phyloP scores from a whole-genome alignment of 2,113 vertebrate genomes.

The Forbesichthys papilliferus region DNA sequence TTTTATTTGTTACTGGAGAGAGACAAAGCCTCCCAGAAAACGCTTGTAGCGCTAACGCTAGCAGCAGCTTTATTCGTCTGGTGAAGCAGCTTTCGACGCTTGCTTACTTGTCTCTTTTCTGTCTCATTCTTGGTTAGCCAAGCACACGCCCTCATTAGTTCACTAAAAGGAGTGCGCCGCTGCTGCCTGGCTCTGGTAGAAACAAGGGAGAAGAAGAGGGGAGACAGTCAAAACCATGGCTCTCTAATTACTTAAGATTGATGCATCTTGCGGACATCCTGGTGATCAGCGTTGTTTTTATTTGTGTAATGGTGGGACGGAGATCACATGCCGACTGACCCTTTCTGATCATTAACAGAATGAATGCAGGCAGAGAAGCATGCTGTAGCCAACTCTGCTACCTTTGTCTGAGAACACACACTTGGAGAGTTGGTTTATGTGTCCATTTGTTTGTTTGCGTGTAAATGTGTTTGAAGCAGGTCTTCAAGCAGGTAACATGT shows the following conservation, averaged over 20 bases:
- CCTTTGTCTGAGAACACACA: conserved; percentile 36
- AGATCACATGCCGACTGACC: conserved; percentile 69
- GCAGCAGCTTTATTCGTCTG: conserved; percentile 54
- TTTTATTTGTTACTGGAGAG: conserved; percentile 28
- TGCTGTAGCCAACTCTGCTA: conserved; percentile 33
- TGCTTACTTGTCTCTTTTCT: conserved; percentile 60
- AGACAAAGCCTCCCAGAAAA: conserved; percentile 27
- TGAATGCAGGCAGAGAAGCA: conserved; percentile 57
- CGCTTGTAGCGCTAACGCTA: conserved; percentile 22
- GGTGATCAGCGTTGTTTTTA: conserved; percentile 76
- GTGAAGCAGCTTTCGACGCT: conserved; percentile 34
- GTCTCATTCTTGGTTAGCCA: conserved; percentile 67
- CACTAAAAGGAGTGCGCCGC: conserved; percentile 57
- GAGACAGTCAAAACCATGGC: conserved; percentile 57
- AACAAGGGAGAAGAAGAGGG: conserved; percentile 46
- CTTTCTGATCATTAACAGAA: conserved; percentile 72
- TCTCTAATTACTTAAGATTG: conserved; percentile 72
- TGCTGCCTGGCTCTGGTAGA: conserved; percentile 44
- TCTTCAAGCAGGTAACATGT: not conserved
- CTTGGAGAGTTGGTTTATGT: conserved; percentile 36
- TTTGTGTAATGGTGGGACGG: conserved; percentile 72
- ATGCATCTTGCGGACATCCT: conserved; percentile 67
- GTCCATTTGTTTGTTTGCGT: conserved; percentile 19
- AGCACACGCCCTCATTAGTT: conserved; percentile 67
- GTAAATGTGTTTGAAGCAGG: not conserved